These are phyloP conservation scores for Zoroaster sp. DNA, from an alignment of 53 echinoderm and acorn worm species.

Conservation along the genomic window DNA sequence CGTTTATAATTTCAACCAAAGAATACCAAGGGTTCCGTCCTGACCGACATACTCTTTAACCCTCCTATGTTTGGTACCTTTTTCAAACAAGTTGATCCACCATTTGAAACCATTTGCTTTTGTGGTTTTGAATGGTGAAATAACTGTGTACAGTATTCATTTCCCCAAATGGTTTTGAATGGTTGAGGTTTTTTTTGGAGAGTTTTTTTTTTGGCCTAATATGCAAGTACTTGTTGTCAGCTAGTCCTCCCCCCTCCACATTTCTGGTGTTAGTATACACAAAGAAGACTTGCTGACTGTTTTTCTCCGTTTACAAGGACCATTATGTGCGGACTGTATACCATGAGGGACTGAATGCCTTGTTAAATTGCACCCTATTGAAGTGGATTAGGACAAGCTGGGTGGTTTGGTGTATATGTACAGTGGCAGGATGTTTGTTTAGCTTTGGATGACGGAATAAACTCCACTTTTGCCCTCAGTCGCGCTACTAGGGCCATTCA, in stretches of 20 bases:
- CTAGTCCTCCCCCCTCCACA: background rate
- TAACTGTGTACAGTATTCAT: no score
- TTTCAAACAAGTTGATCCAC: no score
- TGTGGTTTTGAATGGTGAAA: no score
- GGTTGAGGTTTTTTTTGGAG: no score
- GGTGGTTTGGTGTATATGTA: background rate
- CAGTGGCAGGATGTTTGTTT: background rate
- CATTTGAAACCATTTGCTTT: no score
- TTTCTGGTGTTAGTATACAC: background rate
- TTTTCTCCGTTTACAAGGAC: background rate
- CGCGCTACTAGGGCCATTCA: background rate
- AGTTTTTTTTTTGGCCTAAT: no score
- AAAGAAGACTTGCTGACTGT: background rate
- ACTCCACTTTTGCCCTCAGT: background rate
- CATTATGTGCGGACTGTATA: background rate
- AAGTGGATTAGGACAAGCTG: background rate
- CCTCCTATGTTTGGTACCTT: no score
- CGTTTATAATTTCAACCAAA: no score
- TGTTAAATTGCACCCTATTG: conserved; percentile 12
- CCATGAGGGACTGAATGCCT: background rate
- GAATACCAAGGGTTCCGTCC: no score
- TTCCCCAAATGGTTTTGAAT: no score
- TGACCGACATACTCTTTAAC: no score
- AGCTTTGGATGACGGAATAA: background rate
- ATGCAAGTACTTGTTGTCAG: no score